Conservation (phyloP, 2,888 invertebrate genomes). For the Lepidocyrtinus sp. region DNA sequence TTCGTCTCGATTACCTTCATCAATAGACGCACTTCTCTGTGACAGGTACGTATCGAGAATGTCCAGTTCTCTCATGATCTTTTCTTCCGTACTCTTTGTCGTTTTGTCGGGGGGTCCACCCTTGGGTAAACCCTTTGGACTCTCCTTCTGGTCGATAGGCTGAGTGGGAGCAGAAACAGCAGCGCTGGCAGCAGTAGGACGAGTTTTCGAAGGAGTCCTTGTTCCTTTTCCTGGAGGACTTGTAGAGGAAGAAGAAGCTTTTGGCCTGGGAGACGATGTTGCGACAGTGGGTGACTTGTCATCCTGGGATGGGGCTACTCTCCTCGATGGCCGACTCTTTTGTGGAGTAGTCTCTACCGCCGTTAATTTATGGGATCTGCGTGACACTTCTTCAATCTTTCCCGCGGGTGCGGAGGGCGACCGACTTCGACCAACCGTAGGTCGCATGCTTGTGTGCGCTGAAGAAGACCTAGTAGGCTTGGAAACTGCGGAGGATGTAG, state of each 20-base stretch:
- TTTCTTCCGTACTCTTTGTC: constrained; percentile 64
- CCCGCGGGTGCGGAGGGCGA: neutral
- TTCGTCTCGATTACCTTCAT: constrained; percentile 57
- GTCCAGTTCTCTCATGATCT: constrained; percentile 69
- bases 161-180: neutral
- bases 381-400: constrained; percentile 22
- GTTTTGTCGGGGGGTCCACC: constrained; percentile 43
- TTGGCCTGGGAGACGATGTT: neutral
- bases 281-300: constrained; percentile 23
- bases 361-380: constrained; percentile 44
- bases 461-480: neutral
- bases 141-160: neutral
- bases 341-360: constrained; percentile 37
- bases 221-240: constrained; percentile 16
- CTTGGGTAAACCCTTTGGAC: constrained; percentile 24
- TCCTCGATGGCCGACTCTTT: constrained; percentile 24
- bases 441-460: neutral
- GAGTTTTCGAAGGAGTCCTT: constrained; percentile 30
- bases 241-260: neutral
- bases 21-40: constrained; percentile 67
- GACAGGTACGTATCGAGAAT: constrained; percentile 68
- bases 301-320: constrained; percentile 14
- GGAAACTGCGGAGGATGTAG: neutral
- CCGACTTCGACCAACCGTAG: neutral
- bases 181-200: neutral